Evolutionary conservation across 2,888 invertebrate species (phyloP).

Genomic region (Ormyrus labotus): DNA sequence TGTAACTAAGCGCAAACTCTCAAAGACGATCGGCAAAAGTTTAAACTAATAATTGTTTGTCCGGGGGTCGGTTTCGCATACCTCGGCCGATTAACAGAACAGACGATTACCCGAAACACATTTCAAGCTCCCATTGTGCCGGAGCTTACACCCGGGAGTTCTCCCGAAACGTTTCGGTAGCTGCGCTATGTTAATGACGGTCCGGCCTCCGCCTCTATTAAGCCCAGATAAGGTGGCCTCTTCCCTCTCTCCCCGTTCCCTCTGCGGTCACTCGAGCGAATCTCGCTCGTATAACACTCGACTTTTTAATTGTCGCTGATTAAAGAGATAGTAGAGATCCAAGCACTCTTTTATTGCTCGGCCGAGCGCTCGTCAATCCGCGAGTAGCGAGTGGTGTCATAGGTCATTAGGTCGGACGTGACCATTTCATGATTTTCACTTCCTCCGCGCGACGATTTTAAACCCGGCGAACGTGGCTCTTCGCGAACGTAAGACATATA

Average conservation of each 20-base stretch:
- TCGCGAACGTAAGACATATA: neutral
- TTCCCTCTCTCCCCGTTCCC: neutral
- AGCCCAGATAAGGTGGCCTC: slow-evolving; percentile 10
- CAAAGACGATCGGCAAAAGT: neutral
- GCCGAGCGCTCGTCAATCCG: neutral
- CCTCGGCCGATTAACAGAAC: slow-evolving; percentile 20
- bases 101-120: slow-evolving; percentile 22
- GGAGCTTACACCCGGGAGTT: no score
- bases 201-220: neutral
- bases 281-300: neutral
- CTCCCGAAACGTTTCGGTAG: slow-evolving; percentile 10
- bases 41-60: slow-evolving; percentile 6
- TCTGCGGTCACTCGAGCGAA: neutral
- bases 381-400: neutral
- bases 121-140: slow-evolving; percentile 14
- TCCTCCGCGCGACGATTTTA: neutral
- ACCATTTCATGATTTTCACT: slow-evolving; percentile 37
- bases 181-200: slow-evolving; percentile 34
- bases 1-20: no score
- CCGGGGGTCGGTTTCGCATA: neutral
- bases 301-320: slow-evolving; percentile 47
- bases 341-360: slow-evolving; percentile 27
- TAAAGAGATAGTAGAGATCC: slow-evolving; percentile 3
- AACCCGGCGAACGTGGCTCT: neutral
- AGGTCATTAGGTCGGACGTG: slow-evolving; percentile 23